Evolutionary conservation across 1,140 invertebrate species (phyloP), one percentile per base, ranked within the genome.

Genomic region (Forficula auricularia): DNA sequence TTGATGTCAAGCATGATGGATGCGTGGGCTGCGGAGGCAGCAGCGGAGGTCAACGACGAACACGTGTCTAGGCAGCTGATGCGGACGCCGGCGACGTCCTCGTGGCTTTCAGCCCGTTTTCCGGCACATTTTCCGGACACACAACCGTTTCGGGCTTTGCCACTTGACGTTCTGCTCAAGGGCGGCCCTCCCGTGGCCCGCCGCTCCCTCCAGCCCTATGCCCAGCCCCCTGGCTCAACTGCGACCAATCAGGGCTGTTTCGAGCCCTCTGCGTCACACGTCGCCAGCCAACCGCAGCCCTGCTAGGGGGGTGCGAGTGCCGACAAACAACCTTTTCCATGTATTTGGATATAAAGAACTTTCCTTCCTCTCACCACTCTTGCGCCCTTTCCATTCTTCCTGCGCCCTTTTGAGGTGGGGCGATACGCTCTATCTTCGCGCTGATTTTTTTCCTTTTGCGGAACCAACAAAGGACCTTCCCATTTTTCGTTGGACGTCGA

Each of bases 1-100:
- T 74, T 74, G 52, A 74, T 68, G 62, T 74, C 72, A 57, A 74
- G 59, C 72, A 74, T 74, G 52, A 51, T 58, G 50, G 15, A 40
- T 33, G 38, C 7, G 32, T 42, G 2, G 41, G 38, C 37, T n/a
- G 13, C 19, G 43, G 47, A 39, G 37, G 22, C 13, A 38, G 43
- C 48, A 47, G 54, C 42, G 35, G 37, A 15, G 22, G 48, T 38
- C 38, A 37, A 19, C 42, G 22, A 16, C 20, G 38, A 18, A 44
- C 44, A 47, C 20, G 22, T 32, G 22, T 22, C 27, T 36, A 42
- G 27, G 33, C 34, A 46, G 52, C 54, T 54, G 53, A 53, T n/a
- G 8, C 49, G 48, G 43, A 51, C 49, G 50, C 8, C 46, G 38
- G 40, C 50, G 22, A 27, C 22, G 22, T 27, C 22, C 22, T 27